These are phyloP conservation scores for Antheraea assamensis DNA, from an alignment of 2,888 invertebrate genomes.

Conservation along the genomic window DNA sequence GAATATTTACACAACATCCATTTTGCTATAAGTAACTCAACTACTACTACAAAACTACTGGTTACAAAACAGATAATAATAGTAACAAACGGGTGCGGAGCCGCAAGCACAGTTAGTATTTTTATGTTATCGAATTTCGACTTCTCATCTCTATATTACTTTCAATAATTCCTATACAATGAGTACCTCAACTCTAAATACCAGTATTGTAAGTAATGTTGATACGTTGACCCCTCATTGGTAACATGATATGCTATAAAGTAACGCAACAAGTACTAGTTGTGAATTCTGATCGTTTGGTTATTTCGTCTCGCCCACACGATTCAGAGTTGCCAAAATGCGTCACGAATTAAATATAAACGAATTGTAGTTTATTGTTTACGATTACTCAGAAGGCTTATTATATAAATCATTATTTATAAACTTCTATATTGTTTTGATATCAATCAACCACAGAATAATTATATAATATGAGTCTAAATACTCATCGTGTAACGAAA, in stretches of 20 bases:
- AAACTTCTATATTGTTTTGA: background rate
- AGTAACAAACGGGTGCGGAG: no score
- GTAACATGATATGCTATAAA: background rate
- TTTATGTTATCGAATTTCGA: background rate
- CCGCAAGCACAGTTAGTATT: no score
- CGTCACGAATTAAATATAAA: background rate
- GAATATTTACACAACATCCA: no score
- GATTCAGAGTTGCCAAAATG: slow-evolving; percentile 11
- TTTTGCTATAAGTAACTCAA: no score
- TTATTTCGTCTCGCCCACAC: background rate
- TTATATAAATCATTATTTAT: background rate
- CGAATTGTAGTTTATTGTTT: slow-evolving; percentile 4
- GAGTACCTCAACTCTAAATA: background rate
- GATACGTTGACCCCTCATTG: background rate
- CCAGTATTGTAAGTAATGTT: background rate
- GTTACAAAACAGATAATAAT: no score
- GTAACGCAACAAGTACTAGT: slow-evolving; percentile 13
- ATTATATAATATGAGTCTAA: background rate
- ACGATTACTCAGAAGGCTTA: background rate
- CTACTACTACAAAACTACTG: no score
- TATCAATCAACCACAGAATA: background rate
- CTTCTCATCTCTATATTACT: background rate
- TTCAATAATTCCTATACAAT: background rate
- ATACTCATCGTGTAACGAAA: background rate
- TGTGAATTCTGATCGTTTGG: background rate